These are phyloP conservation scores for Latrodectus hesperus DNA, from an alignment of 2,888 invertebrate genomes.

Conservation along the genomic window DNA sequence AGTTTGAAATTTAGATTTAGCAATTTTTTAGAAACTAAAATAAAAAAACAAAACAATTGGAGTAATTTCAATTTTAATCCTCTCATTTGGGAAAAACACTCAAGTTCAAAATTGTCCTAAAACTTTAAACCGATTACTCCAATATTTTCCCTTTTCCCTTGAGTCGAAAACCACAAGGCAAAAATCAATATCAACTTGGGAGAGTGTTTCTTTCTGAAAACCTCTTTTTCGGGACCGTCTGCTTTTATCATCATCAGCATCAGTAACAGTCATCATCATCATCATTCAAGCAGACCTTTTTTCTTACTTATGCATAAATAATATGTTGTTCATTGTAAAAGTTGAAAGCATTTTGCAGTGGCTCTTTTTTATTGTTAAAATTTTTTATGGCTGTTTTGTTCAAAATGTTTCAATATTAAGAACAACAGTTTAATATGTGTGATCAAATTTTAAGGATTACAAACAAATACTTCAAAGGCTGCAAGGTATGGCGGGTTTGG, in stretches of 20 bases:
- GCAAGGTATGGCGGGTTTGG: too few species aligned
- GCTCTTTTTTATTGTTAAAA: too few species aligned
- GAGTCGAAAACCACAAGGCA: conserved; percentile 37
- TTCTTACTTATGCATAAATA: conserved; percentile 52
- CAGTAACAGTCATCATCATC: conserved; percentile 56
- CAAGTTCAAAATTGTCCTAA: conserved; percentile 20
- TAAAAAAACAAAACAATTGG: too few species aligned
- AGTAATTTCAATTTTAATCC: neutral
- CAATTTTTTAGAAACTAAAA: too few species aligned
- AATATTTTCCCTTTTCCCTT: conserved; percentile 4
- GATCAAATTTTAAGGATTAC: too few species aligned
- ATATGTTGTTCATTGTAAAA: conserved; percentile 48
- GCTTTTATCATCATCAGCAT: conserved; percentile 57
- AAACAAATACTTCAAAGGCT: too few species aligned
- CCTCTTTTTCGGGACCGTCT: conserved; percentile 43
- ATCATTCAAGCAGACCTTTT: conserved; percentile 19
- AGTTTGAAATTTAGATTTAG: too few species aligned
- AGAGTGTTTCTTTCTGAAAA: conserved; percentile 16
- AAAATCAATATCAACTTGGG: conserved; percentile 33
- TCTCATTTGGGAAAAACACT: neutral
- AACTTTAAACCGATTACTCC: conserved; percentile 25
- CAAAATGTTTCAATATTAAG: too few species aligned
- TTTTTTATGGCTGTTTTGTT: too few species aligned
- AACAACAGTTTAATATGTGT: too few species aligned
- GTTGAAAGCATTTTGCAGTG: neutral